A percentile compares a stretch with the other conserved stretches of the same genome.
These are phyloP conservation scores for Osmoderma eremita DNA, from an alignment of 2,888 invertebrate genomes.

Conservation along the genomic window DNA sequence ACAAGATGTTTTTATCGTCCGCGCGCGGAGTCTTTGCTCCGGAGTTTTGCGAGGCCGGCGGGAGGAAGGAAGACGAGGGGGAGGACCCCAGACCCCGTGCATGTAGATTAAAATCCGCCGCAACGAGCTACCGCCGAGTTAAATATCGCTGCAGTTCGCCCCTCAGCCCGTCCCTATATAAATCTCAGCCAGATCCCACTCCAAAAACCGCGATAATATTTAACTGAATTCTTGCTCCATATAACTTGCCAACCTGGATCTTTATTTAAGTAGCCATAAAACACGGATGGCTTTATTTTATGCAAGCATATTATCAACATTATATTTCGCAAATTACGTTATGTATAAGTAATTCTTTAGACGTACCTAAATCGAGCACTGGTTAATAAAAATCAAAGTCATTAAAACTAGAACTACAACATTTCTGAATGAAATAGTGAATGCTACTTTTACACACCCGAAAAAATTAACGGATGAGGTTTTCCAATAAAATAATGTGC, in stretches of 20 bases:
- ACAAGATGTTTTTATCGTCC: constrained; percentile 66
- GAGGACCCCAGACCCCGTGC: constrained; percentile 64
- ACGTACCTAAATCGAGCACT: background rate
- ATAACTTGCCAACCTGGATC: constrained; percentile 56
- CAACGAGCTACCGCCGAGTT: constrained; percentile 61
- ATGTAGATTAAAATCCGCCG: constrained; percentile 65
- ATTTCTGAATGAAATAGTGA: too few species aligned
- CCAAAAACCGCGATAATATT: constrained; percentile 62
- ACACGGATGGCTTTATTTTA: constrained; percentile 62
- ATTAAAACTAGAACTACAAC: too few species aligned
- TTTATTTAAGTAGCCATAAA: constrained; percentile 47
- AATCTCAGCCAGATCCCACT: constrained; percentile 63
- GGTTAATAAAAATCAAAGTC: too few species aligned
- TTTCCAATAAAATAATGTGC: too few species aligned
- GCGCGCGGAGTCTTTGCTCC: constrained; percentile 57
- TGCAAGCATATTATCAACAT: constrained; percentile 69
- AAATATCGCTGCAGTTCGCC: constrained; percentile 62
- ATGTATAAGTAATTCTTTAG: background rate
- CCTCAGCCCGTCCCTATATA: constrained; percentile 54
- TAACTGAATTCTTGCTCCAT: constrained; percentile 64
- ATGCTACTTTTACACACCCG: too few species aligned
- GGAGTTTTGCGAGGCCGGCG: constrained; percentile 60
- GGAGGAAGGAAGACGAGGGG: constrained; percentile 51
- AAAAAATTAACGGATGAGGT: too few species aligned
- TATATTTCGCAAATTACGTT: background rate